phyloP scores from a whole-genome alignment of 2,888 invertebrate species.

The Drosophila kanekoi region DNA sequence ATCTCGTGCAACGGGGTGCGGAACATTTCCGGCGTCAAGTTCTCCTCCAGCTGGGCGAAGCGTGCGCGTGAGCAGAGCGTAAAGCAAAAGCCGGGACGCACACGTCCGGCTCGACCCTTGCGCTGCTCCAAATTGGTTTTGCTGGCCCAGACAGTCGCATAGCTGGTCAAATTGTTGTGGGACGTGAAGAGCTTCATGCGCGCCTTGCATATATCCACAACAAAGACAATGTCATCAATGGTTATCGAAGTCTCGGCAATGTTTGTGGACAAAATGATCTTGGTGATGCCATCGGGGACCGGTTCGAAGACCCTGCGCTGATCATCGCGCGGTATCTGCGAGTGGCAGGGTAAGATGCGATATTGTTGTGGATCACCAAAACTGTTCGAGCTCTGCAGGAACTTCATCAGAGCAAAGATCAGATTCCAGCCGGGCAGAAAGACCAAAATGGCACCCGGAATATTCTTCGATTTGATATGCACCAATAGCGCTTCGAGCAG shows the following conservation, averaged over 20 bases:
- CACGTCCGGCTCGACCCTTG: constrained; percentile 96
- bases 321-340: constrained; percentile 97
- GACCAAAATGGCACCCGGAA: constrained; percentile 94
- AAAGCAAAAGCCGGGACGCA: constrained; percentile 96
- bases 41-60: constrained; percentile 91
- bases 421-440: constrained; percentile 99
- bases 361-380: constrained; percentile 90
- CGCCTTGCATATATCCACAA: constrained; percentile 98
- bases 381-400: constrained; percentile 90
- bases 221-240: constrained; percentile 99
- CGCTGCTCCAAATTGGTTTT: constrained; percentile 96
- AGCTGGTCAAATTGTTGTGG: constrained; percentile 99
- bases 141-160: constrained; percentile 98
- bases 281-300: constrained; percentile 93
- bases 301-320: constrained; percentile 96
- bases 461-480: constrained; percentile 87
- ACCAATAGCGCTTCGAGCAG: constrained; percentile 92
- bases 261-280: constrained; percentile 98
- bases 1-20: constrained; percentile 98
- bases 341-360: constrained; percentile 96
- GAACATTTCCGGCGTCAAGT: constrained; percentile 98
- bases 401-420: constrained; percentile 96
- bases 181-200: constrained; percentile 99
- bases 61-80: constrained; percentile 94
- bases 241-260: constrained; percentile 99